Base-by-base conservation (phyloP, 2,797 vertebrate species). In the Botia almorhae region DNA sequence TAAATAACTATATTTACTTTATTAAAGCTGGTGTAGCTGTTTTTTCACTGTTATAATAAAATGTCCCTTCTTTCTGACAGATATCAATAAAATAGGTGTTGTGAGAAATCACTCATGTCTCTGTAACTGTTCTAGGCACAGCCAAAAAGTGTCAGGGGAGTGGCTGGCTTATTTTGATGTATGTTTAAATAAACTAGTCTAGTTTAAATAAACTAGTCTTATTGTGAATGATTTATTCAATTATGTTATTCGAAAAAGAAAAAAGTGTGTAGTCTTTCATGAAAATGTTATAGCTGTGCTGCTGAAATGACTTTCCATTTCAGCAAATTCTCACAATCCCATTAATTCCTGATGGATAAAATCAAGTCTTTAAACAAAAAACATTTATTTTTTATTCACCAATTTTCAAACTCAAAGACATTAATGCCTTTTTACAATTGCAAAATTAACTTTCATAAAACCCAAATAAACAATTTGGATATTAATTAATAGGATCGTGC, bases 381-480 rank as follows among this genome's bases (percentile, higher is more conserved):
- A 8, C 39, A 43, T 29, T 4, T 29, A 39, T 7, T 43, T 43
- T 43, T 43, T 43, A 43, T 43, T 43, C 39, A 43, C n/a, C 1
- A 5, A 6, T 61, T 61, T 33, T 19, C 26, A 33, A 29, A 29
- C 29, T 29, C 29, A 29, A 4, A 29, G 4, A 29, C 36, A 58
- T 50, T 48, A 82, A 33, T 73, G 81, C 16, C 56, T 73, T 50
- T 60, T 64, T 82, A 74, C 53, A 63, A 51, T 67, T 76, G 43
- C 55, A 71, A 81, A 86, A 84, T 79, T 61, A 84, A 70, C 73
- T 81, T 83, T 67, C 61, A 75, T 16, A 78, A 76, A 84, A 70
- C 53, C 69, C 83, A 76, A 39, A 84, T 81, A 79, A 86, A 81
- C 85, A 83, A 82, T 81, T 83, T 76, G 80, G 76, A 70, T 81